Evolutionary conservation across 2,888 invertebrate genomes (phyloP).

Genomic region (Pollenia labialis): DNA sequence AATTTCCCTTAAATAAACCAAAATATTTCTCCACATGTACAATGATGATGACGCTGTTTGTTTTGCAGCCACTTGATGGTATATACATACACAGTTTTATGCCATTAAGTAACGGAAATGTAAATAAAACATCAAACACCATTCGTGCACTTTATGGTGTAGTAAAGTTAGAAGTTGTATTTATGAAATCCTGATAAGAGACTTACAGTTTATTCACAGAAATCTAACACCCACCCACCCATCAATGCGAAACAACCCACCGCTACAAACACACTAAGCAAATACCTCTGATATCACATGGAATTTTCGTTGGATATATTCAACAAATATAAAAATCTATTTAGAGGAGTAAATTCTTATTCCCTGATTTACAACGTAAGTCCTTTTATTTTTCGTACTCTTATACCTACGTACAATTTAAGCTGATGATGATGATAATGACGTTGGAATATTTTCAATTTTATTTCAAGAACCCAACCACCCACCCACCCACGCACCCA

Average conservation of each 20-base stretch:
- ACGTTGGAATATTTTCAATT: constrained; percentile 56
- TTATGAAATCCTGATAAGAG: constrained; percentile 43
- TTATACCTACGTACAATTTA: constrained; percentile 17
- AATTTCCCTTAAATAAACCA: too few relatives aligned
- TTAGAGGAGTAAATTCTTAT: constrained; percentile 23
- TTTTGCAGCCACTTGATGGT: constrained; percentile 65
- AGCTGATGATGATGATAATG: constrained; percentile 30
- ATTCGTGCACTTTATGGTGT: constrained; percentile 45
- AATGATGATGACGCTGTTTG: constrained; percentile 38
- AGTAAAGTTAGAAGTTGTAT: constrained; percentile 28
- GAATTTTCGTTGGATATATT: constrained; percentile 25
- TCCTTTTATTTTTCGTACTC: constrained; percentile 27
- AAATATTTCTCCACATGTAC: constrained; percentile 40
- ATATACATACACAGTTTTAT: constrained; percentile 59
- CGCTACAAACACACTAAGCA: background rate
- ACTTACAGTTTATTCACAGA: constrained; percentile 20
- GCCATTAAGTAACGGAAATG: constrained; percentile 75
- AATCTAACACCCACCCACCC: constrained; percentile 3
- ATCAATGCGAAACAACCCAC: background rate
- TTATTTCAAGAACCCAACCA: constrained; percentile 52
- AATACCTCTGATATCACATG: constrained; percentile 6
- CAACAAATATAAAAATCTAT: constrained; percentile 36
- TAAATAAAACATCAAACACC: constrained; percentile 75
- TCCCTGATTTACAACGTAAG: constrained; percentile 36
- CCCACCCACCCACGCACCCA: constrained; percentile 19